Base-by-base conservation (phyloP, 2,888 invertebrate species). In the Pollenia angustigena region DNA sequence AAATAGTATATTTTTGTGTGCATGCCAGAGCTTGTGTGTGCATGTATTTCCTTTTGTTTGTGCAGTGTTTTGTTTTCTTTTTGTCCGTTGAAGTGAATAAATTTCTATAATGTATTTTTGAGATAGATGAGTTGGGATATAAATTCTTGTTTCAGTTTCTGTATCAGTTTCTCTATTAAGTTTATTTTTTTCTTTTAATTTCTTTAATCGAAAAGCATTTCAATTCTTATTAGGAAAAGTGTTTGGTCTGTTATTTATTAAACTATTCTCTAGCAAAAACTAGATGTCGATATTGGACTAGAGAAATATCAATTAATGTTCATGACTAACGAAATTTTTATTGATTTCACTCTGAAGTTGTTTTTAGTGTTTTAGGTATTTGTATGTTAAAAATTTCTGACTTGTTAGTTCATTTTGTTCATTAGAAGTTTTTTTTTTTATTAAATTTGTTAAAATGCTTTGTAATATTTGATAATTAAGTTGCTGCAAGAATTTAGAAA, bases 41-140 rank as follows among this genome's bases (percentile, higher is more conserved):
- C n/a, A 46, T 44, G 42, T 42, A 23, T 68, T 66, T 68, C 9
- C 16, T 62, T 4, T 42, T 62, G 42, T 16, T 62, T 42, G 60
- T 62, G 48, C 44, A 18, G 4, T 32, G 10, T 0, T 14, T 32
- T 14, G 18, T 48, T 14, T 0, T 23, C 14, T 48, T 14, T 64
- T 23, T 23, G 2, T 54, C 42, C 40, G 11, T 42, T 71, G 54
- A 4, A 66, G 11, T 54, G 42, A 74, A 74, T 40, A 60, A 74
- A 74, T 74, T 60, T 74, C 48, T 48, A 60, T 74, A 50, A 74
- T 74, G 50, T 32, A 50, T 74, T 74, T 60, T 72, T 42, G 42
- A 62, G 60, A 44, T 71, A 18, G 42, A 58, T 58, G 58, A 48
- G 18, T 54, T 71, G 32, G 50, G 16, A 48, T 74, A 58, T 58